Evolutionary conservation across 2,113 vertebrate genomes (phyloP), one percentile per base, ranked within the genome.

Genomic region (Ranitomeya variabilis): DNA sequence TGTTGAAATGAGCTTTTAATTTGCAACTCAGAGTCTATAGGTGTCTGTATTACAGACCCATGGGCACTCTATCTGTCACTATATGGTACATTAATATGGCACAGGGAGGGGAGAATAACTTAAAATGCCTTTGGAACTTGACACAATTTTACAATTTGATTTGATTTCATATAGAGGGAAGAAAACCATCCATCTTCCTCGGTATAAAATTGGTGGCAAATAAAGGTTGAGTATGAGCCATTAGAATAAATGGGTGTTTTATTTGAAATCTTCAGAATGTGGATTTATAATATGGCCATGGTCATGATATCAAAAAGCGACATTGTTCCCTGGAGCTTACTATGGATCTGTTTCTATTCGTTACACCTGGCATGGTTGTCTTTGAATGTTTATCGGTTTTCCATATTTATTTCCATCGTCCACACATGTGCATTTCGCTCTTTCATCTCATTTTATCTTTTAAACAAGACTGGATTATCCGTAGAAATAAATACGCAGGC

Each of bases 351-450:
- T 6, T 62, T 83, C n/a, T 21, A 51, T 59, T 31, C 69, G 31
- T 83, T 83, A 21, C 69, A 83, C 64, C 82, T 83, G 81, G 21
- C 66, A 62, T 67, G 51, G 19, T 45, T 83, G 80, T 66, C 55
- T 69, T 83, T 67, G 37, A 26, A 16, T 54, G 26, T 69, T 83
- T 84, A 69, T 84, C 82, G 26, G 64, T 18, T 67, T 54, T 84
- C n/a, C 45, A 23, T 66, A 26, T 51, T 83, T 52, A 37, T 23
- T 16, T 84, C 67, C 6, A 55, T 54, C 21, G n/a, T 23, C 26
- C n/a, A 0, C 64, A 69, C 64, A 84, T 84, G 64, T 71, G 82
- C n/a, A 26, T 15, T 26, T n/a, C 15, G 7, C n/a, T n/a, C 82
- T 83, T 83, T 84, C 82, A 84, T 84, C 82, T 84, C 51, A 18